Evolutionary conservation across 2,797 vertebrate species (phyloP), one percentile per base, ranked within the genome.

Genomic region (Miichthys miiuy): DNA sequence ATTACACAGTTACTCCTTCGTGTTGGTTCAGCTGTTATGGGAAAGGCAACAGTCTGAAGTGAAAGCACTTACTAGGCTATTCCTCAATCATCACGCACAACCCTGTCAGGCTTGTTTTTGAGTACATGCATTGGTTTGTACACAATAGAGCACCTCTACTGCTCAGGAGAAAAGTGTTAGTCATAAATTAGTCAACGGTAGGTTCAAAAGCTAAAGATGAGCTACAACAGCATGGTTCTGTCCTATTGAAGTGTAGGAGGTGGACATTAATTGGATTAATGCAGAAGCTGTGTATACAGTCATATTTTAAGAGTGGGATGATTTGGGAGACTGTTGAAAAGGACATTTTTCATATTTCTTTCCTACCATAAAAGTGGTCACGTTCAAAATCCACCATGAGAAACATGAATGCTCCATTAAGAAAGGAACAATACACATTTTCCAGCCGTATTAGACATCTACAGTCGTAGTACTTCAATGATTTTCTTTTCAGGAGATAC

Each of bases 11-110:
- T 60, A 48, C 25, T 63, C 42, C 50, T 68, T 83, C 50, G 16
- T 63, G 64, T 63, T 50, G 50, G 57, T 75, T 74, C 57, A 82
- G 67, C 78, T n/a, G 55, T 68, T 58, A n/a, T 8, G 21, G 20
- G 52, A 70, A 70, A 75, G 17, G 42, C 42, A 48, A 46, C 4
- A 47, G 13, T 61, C 44, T 75, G 47, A 56, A 69, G 34, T 38
- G 34, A 38, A 38, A 9, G 8, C 34, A 38, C 34, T 38, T 38
- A 34, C 34, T 2, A 0, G 23, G 12, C 20, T 16, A 17, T 11
- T 23, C 55, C 20, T 44, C n/a, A 74, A 7, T 51, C 34, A 20
- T 34, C 58, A 65, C 30, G 60, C 30, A 57, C 23, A 17, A 52
- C 6, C 4, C 41, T 3, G 18, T 14, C 16, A 16, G 25, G 14